Evolutionary conservation across 2,888 invertebrate species (phyloP).

Genomic region (Ichneumoninae sp.): DNA sequence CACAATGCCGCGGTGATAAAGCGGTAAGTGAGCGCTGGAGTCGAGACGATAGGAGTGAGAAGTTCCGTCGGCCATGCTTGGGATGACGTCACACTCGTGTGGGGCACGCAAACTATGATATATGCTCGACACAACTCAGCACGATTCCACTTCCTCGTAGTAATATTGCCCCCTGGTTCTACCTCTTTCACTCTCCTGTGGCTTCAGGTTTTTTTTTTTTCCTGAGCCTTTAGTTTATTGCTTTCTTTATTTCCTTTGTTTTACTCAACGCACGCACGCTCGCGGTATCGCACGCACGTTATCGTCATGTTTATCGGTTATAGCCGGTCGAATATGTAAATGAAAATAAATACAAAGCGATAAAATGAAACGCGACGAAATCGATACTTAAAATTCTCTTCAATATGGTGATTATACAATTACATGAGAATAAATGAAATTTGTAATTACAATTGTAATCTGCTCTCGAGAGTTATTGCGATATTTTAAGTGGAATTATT

Average conservation of each 20-base stretch:
- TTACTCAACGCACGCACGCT: too few species aligned
- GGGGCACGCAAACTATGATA: slow-evolving; percentile 34
- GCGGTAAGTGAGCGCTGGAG: slow-evolving; percentile 20
- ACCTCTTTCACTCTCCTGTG: slow-evolving; percentile 7
- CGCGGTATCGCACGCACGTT: background rate
- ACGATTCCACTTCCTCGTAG: slow-evolving; percentile 22
- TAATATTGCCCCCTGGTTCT: slow-evolving; percentile 11
- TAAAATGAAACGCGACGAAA: too few species aligned
- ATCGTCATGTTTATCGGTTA: too few species aligned
- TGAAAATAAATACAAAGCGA: too few species aligned
- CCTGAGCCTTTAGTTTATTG: background rate
- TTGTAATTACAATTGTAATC: too few species aligned
- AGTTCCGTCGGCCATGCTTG: slow-evolving; percentile 56
- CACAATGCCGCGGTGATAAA: slow-evolving; percentile 25
- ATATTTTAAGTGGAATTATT: too few species aligned
- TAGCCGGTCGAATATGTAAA: too few species aligned
- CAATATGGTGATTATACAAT: too few species aligned
- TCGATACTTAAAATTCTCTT: too few species aligned
- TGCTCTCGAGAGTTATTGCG: too few species aligned
- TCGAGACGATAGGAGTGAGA: slow-evolving; percentile 39
- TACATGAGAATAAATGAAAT: too few species aligned
- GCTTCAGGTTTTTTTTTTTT: background rate
- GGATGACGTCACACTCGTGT: slow-evolving; percentile 47
- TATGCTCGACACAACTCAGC: slow-evolving; percentile 19
- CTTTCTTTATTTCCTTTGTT: slow-evolving; percentile 17